Percentiles rank a stretch among this genome's conserved stretches.
phyloP scores from a whole-genome alignment of 2,113 vertebrate species.

The Myrmecophaga tridactyla region DNA sequence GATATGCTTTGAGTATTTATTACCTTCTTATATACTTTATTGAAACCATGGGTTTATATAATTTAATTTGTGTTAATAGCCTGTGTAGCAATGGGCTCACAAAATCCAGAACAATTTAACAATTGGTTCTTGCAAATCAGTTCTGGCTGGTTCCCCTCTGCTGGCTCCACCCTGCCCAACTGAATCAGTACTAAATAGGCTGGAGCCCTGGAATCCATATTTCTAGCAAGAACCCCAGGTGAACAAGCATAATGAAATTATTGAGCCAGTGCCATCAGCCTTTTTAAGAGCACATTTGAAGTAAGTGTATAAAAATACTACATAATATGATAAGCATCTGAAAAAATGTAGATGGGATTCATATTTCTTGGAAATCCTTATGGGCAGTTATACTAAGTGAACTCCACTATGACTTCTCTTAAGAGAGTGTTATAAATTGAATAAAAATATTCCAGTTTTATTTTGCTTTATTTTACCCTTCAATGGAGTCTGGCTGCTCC shows the following conservation, averaged over 20 bases:
- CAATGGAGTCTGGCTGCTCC: neutral
- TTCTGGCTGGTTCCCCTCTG: neutral
- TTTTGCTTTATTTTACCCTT: neutral
- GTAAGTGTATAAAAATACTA: neutral
- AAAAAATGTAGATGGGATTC: neutral
- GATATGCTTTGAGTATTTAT: neutral
- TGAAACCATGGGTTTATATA: neutral
- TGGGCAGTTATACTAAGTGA: neutral
- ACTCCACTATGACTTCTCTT: neutral
- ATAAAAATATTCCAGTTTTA: constrained; percentile 23
- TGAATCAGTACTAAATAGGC: neutral
- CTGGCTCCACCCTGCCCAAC: neutral
- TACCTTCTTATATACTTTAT: neutral
- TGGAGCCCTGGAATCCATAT: neutral
- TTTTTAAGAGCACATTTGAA: neutral
- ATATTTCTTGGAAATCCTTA: neutral
- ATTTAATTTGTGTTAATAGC: neutral
- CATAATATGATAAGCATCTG: neutral
- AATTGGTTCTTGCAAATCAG: neutral
- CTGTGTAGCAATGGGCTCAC: neutral
- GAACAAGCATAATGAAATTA: neutral
- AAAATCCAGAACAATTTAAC: no score
- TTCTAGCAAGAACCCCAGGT: neutral
- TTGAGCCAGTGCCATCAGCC: neutral
- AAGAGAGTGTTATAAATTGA: neutral